phyloP scores from a whole-genome alignment of 2,888 invertebrate species.

The Eucera pruinosa region DNA sequence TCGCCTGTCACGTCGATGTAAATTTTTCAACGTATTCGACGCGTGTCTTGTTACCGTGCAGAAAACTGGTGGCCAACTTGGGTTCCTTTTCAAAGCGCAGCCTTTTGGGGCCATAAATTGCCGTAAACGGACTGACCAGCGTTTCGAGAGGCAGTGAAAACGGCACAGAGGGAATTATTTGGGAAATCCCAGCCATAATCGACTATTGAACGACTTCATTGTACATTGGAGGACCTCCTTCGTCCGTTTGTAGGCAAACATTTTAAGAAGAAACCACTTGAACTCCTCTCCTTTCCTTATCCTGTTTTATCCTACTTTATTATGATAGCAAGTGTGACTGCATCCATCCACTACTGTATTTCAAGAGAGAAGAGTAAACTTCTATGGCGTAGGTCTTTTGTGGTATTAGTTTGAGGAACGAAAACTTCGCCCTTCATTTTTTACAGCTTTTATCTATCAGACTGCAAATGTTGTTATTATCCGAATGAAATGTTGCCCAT shows the following conservation, averaged over 20 bases:
- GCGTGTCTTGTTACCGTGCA: neutral
- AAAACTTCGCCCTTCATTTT: neutral
- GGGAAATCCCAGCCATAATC: constrained; percentile 49
- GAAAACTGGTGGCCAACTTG: constrained; percentile 10
- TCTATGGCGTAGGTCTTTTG: neutral
- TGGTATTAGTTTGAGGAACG: neutral
- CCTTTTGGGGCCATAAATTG: constrained; percentile 27
- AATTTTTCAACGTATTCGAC: too few species aligned
- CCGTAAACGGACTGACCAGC: constrained; percentile 24
- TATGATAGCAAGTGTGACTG: constrained; percentile 14
- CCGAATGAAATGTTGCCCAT: too few species aligned
- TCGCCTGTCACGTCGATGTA: too few species aligned
- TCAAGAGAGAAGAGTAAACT: neutral
- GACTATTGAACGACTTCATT: constrained; percentile 30
- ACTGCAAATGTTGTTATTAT: too few species aligned
- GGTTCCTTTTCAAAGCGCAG: neutral
- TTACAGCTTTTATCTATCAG: too few species aligned
- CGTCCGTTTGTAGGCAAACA: neutral
- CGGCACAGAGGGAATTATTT: constrained; percentile 27
- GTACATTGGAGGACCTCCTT: neutral
- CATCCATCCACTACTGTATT: neutral
- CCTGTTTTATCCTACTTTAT: too few species aligned
- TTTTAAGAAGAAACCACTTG: neutral
- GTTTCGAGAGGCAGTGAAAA: constrained; percentile 26
- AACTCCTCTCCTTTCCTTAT: too few species aligned